Percentiles rank a stretch among this genome's conserved stretches.
phyloP scores from a whole-genome alignment of 2,113 vertebrate species.

The Myrmecophaga tridactyla region DNA sequence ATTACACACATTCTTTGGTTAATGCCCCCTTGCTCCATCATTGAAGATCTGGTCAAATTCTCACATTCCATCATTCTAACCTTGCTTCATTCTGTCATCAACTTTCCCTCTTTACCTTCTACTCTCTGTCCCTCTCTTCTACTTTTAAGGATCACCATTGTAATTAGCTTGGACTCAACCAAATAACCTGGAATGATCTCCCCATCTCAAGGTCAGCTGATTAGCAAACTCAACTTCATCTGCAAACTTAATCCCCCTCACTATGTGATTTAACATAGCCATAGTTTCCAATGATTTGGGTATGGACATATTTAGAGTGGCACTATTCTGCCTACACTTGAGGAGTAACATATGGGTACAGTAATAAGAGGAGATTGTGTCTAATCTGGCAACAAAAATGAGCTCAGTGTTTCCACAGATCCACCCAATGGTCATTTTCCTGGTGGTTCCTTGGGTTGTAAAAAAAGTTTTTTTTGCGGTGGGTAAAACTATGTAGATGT shows the following conservation, averaged over 20 bases:
- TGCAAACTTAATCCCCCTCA: background rate
- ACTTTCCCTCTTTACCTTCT: background rate
- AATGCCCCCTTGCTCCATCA: background rate
- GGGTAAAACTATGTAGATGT: background rate
- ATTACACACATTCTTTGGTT: fast-evolving
- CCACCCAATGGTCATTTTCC: background rate
- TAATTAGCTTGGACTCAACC: background rate
- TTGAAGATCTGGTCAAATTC: background rate
- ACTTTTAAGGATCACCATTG: background rate
- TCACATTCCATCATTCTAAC: background rate
- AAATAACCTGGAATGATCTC: background rate
- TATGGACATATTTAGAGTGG: background rate
- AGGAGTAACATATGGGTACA: background rate
- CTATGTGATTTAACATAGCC: background rate
- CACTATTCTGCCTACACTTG: background rate
- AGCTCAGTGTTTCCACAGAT: background rate
- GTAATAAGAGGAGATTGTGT: background rate
- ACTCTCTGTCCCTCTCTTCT: background rate
- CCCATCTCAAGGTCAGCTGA: background rate
- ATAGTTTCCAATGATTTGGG: background rate
- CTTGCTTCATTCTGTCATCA: background rate
- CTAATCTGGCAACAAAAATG: background rate
- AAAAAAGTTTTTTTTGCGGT: background rate
- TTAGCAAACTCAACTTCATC: background rate
- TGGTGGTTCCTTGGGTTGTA: background rate